Evolutionary conservation across 1,140 invertebrate species (phyloP).

Genomic region (Heliconius hermathena): DNA sequence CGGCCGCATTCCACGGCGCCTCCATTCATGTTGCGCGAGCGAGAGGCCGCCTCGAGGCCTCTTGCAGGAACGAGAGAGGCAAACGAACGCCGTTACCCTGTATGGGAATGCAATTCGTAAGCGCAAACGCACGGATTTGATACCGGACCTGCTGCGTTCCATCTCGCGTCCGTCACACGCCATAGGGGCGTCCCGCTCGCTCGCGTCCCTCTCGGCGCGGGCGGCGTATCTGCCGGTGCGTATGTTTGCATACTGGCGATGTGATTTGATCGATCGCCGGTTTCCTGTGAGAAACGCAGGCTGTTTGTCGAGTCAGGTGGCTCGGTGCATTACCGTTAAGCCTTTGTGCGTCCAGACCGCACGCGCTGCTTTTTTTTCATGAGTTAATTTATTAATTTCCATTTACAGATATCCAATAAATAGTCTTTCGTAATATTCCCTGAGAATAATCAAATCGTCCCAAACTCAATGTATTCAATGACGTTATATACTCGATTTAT

Average conservation of each 20-base stretch:
- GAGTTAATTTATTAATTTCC: constrained; percentile 7
- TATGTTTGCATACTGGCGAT: constrained; percentile 74
- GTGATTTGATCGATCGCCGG: constrained; percentile 76
- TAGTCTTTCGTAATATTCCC: background rate
- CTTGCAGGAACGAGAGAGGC: constrained; percentile 66
- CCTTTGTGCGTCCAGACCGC: constrained; percentile 61
- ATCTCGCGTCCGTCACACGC: constrained; percentile 54
- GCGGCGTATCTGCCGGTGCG: constrained; percentile 64
- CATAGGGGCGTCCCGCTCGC: constrained; percentile 55
- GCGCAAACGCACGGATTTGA: constrained; percentile 74
- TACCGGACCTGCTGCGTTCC: constrained; percentile 70
- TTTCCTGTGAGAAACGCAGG: constrained; percentile 77
- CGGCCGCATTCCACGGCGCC: constrained; percentile 79
- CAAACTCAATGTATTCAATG: background rate
- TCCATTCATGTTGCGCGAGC: constrained; percentile 76
- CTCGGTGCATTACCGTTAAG: constrained; percentile 67
- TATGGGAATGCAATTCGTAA: constrained; percentile 79
- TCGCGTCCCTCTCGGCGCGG: constrained; percentile 56
- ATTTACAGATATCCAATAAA: background rate
- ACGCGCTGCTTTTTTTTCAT: constrained; percentile 45
- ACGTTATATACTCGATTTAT: background rate
- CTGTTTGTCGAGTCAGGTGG: constrained; percentile 75
- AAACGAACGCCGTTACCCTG: constrained; percentile 73
- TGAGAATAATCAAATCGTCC: background rate
- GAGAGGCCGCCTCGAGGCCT: constrained; percentile 59